phyloP scores from a whole-genome alignment of 2,888 invertebrate genomes.

The Apotomis capreana region DNA sequence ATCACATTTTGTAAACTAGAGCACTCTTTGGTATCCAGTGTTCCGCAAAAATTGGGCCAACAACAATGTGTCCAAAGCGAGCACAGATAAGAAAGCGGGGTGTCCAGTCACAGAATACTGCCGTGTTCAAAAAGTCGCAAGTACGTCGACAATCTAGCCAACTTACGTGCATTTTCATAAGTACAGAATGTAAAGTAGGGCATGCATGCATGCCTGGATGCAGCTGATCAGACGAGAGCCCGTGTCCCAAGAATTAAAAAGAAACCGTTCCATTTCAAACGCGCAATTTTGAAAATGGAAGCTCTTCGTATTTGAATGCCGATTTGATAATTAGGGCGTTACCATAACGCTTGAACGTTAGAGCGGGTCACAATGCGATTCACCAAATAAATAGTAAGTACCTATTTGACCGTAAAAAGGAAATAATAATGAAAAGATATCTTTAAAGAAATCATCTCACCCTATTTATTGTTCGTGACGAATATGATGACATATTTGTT shows the following conservation, averaged over 20 bases:
- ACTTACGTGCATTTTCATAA: conserved; percentile 14
- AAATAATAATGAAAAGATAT: too few species aligned
- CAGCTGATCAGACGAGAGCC: conserved; percentile 39
- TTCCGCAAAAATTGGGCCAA: conserved; percentile 35
- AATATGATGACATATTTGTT: too few species aligned
- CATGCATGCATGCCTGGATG: conserved; percentile 38
- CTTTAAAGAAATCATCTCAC: too few species aligned
- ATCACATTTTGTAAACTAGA: conserved; percentile 20
- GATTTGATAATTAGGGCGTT: neutral
- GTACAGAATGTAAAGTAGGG: conserved; percentile 28
- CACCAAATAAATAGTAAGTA: too few species aligned
- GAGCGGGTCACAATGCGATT: too few species aligned
- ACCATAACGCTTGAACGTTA: too few species aligned
- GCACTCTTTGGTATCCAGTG: conserved; percentile 20
- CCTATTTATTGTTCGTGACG: too few species aligned
- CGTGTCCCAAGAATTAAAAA: conserved; percentile 37
- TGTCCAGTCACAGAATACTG: conserved; percentile 24
- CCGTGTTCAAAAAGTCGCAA: conserved; percentile 2
- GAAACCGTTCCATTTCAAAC: conserved; percentile 35
- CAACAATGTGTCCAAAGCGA: conserved; percentile 30
- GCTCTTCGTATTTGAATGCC: neutral
- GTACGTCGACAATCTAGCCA: neutral
- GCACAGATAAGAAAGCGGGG: conserved; percentile 33
- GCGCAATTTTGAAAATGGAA: conserved; percentile 36
- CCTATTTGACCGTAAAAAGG: too few species aligned